Evolutionary conservation across 2,797 vertebrate genomes (phyloP).

Genomic region (Lagocephalus sceleratus): DNA sequence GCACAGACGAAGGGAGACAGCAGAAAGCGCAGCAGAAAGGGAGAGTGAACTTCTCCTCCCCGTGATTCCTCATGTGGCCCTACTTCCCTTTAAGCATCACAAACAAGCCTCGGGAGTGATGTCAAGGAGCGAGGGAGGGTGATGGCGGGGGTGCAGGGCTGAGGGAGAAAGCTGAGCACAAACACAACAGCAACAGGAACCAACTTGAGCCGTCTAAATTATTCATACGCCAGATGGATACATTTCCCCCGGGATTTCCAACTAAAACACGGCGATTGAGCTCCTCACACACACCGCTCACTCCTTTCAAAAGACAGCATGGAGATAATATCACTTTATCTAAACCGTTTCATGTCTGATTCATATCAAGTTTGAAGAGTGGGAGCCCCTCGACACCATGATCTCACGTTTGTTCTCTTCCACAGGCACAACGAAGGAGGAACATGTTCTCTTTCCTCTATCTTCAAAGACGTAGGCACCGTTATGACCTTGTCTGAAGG

Average conservation of each 20-base stretch:
- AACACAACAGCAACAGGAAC: constrained; percentile 97
- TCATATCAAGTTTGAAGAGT: constrained; percentile 73
- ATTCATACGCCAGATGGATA: constrained; percentile 99
- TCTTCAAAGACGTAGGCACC: constrained; percentile 78
- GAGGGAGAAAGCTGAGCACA: constrained; percentile 77
- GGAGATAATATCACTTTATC: constrained; percentile 72
- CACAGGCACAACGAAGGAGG: constrained; percentile 62
- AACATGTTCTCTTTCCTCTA: constrained; percentile 65
- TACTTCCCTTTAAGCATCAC: constrained; percentile 82
- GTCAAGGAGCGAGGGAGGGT: constrained; percentile 77
- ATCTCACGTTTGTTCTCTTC: constrained; percentile 70
- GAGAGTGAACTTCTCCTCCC: constrained; percentile 65
- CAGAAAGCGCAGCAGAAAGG: constrained; percentile 39
- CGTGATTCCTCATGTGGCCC: constrained; percentile 68
- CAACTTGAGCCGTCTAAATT: constrained; percentile 99
- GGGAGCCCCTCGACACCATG: constrained; percentile 64
- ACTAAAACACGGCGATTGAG: constrained; percentile 72
- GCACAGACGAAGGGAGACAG: constrained; percentile 26
- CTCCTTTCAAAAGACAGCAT: constrained; percentile 53
- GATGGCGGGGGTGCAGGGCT: constrained; percentile 45
- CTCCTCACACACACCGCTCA: constrained; percentile 27
- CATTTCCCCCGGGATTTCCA: constrained; percentile 89
- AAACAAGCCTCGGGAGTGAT: constrained; percentile 79
- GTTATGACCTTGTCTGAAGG: constrained; percentile 97
- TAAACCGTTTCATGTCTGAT: constrained; percentile 72